phyloP scores from a whole-genome alignment of 2,113 vertebrate species.

The Pogona vitticeps region DNA sequence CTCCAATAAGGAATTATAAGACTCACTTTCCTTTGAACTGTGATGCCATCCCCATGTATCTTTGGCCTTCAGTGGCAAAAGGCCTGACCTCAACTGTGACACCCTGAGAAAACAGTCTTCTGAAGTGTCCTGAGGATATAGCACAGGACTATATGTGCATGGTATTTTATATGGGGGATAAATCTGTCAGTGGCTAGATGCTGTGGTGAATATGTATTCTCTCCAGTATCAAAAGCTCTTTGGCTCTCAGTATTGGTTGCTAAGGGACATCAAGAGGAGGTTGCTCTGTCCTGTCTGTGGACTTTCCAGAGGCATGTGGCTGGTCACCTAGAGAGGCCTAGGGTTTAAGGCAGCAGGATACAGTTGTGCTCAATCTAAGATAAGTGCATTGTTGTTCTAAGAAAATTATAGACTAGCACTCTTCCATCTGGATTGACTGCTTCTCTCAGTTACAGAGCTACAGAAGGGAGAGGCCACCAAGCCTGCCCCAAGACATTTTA shows the following conservation, averaged over 20 bases:
- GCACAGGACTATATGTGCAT: no score
- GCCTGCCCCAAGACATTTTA: neutral
- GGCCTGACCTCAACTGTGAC: neutral
- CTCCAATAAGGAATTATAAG: no score
- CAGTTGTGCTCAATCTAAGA: neutral
- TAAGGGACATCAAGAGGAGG: neutral
- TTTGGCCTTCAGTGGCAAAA: neutral
- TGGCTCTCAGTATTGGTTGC: neutral
- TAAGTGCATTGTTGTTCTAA: neutral
- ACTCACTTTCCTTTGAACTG: neutral
- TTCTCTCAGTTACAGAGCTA: neutral
- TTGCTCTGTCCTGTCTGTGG: neutral
- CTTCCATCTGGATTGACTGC: constrained; percentile 10
- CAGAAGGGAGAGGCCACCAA: neutral
- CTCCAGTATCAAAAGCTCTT: neutral
- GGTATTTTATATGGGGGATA: neutral
- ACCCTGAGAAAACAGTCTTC: neutral
- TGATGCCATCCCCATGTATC: neutral
- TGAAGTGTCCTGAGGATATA: neutral
- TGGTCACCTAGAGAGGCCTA: neutral
- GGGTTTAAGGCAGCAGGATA: neutral
- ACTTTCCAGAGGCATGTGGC: neutral
- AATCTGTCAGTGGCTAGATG: neutral
- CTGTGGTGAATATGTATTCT: neutral
- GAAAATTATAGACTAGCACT: neutral